phyloP scores from a whole-genome alignment of 2,888 invertebrate genomes.

The Empis stercorea region DNA sequence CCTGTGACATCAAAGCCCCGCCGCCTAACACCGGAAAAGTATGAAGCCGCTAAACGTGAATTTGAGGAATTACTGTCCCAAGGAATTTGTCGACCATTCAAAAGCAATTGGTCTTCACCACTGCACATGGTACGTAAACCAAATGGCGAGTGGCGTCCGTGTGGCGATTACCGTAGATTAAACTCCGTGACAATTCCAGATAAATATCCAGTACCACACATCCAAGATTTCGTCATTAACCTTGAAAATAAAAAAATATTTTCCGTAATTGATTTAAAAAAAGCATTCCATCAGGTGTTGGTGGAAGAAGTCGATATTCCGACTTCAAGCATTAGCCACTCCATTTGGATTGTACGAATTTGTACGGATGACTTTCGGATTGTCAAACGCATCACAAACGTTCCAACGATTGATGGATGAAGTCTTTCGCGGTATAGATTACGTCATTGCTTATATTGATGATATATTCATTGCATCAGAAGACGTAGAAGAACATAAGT shows the following conservation, averaged over 20 bases:
- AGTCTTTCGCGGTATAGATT: slow-evolving; percentile 14
- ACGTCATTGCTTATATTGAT: slow-evolving; percentile 18
- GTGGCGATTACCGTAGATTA: not conserved
- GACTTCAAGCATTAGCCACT: slow-evolving; percentile 19
- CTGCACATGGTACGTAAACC: not conserved
- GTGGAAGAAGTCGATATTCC: not conserved
- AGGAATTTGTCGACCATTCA: slow-evolving; percentile 18
- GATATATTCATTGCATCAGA: slow-evolving; percentile 19
- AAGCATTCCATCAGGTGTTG: not conserved
- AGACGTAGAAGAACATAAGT: slow-evolving; percentile 12
- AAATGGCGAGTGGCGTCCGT: not conserved
- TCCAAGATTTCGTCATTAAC: slow-evolving; percentile 5
- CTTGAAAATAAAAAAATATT: slow-evolving; percentile 5
- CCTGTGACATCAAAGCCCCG: not conserved
- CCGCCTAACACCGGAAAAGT: slow-evolving; percentile 9
- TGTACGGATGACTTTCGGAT: slow-evolving; percentile 22
- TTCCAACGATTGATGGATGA: slow-evolving; percentile 26
- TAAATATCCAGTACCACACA: not conserved
- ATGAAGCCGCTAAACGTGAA: not conserved
- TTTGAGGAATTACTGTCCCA: not conserved
- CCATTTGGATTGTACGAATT: slow-evolving; percentile 27
- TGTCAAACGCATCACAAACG: slow-evolving; percentile 23
- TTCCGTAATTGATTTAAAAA: slow-evolving; percentile 7
- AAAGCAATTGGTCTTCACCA: slow-evolving; percentile 22
- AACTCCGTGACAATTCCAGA: not conserved